Base-by-base conservation (phyloP, 2,113 vertebrate genomes). In the Lamprotornis superbus region DNA sequence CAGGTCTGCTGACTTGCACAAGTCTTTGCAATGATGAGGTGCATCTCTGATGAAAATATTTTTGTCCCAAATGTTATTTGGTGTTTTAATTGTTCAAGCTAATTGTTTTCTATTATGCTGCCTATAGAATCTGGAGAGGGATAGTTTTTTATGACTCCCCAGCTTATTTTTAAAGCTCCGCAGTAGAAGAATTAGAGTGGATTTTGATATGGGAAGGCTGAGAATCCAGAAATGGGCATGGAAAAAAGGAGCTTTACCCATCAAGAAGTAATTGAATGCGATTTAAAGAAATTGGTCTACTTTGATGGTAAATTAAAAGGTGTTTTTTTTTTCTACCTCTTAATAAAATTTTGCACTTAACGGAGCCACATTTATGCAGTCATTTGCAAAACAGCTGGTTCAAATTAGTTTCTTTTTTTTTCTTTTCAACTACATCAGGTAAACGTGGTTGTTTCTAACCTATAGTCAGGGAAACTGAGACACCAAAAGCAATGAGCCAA, bases 31-130 rank as follows among this genome's bases (percentile, higher is more conserved):
- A 84, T 83, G 90, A 89, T 5, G 24, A 94, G 84, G 93, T 97
- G 83, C 93, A 94, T 96, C 92, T 97, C 95, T 93, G 94, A 96
- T 97, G 96, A 97, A 98, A 98, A 97, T 98, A 98, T 98, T 97
- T 98, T 97, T 96, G 94, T 95, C 83, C 70, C 83, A 86, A 90
- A 90, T 96, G 68, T 96, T 97, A 97, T 92, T 91, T 84, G 86
- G 82, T 95, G 94, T 95, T 97, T 95, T 98, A 97, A 97, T 97
- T 97, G 96, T 97, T 96, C 94, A 53, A 95, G 96, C 96, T 97
- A 97, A 97, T 97, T 97, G 96, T 98, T 97, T 98, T 95, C 89
- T 96, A 97, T 98, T 98, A 98, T 94, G 82, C 96, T 97, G 92
- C 89, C 95, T 97, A 97, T 95, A 96, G 96, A 97, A 97, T 98